Evolutionary conservation across 1,140 invertebrate species (phyloP), one percentile per base, ranked within the genome.

Genomic region (Caerostris darwini): DNA sequence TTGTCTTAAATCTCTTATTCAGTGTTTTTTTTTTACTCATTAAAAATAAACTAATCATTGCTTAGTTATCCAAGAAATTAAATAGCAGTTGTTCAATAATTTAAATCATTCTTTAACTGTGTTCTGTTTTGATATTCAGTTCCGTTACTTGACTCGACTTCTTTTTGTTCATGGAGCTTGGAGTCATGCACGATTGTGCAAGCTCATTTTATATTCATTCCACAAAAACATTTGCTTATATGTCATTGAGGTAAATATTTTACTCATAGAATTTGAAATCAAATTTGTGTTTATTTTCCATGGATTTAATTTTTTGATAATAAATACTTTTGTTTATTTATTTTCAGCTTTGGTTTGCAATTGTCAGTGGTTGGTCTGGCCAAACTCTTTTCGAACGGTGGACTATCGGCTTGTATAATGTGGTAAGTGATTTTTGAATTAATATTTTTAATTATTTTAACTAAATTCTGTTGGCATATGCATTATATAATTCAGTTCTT

Each of bases 191-290:
- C 97, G 99, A 95, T 98, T 99, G 96, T 99, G 98, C 96, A 99
- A 99, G 97, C 97, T 99, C 64, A 99, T 99, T 95, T 97, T 99
- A 19, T 99, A 99, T 96, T 99, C 98, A 95, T 99, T 99, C 96
- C 99, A 99, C 97, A 99, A 99, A 96, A 99, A 99, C 96, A 99
- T 99, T 95, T 99, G 99, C 96, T 97, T 99, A 1, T 99, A 99
- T 96, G 98, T 99, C 69, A 99, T 99, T 95, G 99, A 99, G 95
- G 96, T 96, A 94, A 95, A 95, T 95, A 59, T 8, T 56, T 53
- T 19, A 12, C 5, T 85, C 14, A 1, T 69, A 1, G 17, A 58
- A 71, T 50, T 3, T 67, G 5, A 59, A n/a, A 53, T 61, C 6
- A 34, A 14, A 19, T n/a, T n/a, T 56, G 2, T 57, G 7, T 56